Conservation (phyloP, 1,140 invertebrate genomes). For the Drosophila eugracilis region DNA sequence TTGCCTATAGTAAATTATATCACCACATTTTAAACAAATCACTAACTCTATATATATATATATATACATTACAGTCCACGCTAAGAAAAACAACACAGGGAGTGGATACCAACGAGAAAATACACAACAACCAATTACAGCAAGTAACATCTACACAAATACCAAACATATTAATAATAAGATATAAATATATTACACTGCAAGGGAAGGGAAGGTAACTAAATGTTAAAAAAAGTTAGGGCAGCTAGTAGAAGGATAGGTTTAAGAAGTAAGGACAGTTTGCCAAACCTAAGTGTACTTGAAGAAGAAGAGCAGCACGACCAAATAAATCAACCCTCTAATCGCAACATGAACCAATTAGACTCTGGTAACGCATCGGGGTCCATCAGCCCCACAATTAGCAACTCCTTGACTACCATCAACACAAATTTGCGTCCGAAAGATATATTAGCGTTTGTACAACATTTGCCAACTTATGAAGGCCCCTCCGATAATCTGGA, state of each 20-base stretch:
- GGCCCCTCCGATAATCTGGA: slow-evolving; percentile 1
- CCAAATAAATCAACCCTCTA: not conserved
- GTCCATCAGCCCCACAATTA: slow-evolving; percentile 1
- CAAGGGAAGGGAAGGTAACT: not conserved
- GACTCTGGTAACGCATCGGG: slow-evolving; percentile 3
- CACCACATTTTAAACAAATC: slow-evolving; percentile 4
- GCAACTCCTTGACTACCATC: slow-evolving; percentile 4
- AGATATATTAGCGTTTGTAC: not conserved
- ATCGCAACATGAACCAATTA: not conserved
- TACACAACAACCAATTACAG: not conserved
- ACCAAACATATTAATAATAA: slow-evolving; percentile 6
- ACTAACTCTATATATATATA: slow-evolving; percentile 2
- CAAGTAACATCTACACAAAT: slow-evolving; percentile 14
- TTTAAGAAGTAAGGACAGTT: not conserved
- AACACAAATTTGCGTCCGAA: not conserved
- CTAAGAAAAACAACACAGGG: slow-evolving; percentile 5
- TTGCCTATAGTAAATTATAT: too few relatives aligned
- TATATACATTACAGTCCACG: slow-evolving; percentile 8
- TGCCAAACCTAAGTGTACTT: not conserved
- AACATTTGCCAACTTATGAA: too few relatives aligned
- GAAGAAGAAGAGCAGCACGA: slow-evolving; percentile 1
- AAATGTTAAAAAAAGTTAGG: slow-evolving; percentile 7
- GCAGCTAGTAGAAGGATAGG: slow-evolving; percentile 9
- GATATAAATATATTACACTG: not conserved
- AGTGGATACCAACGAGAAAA: slow-evolving; percentile 5